phyloP scores from a whole-genome alignment of 2,888 invertebrate species.

The Anthophora plumipes region DNA sequence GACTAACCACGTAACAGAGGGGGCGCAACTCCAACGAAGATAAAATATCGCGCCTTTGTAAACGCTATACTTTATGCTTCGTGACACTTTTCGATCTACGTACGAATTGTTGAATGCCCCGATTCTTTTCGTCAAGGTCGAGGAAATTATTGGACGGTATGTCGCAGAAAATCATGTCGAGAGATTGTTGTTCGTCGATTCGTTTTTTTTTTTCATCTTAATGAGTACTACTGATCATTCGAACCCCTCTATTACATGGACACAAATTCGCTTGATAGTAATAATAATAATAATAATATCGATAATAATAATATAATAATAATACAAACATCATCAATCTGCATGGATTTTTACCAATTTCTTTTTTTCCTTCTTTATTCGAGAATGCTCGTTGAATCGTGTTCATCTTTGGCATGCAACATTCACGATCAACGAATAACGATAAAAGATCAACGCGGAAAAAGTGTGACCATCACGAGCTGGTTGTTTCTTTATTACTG shows the following conservation, averaged over 20 bases:
- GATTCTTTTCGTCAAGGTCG: conserved; percentile 27
- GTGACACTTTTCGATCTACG: conserved; percentile 20
- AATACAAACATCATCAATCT: background rate
- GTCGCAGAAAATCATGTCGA: conserved; percentile 47
- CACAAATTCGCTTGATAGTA: conserved; percentile 29
- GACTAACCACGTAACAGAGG: conserved; percentile 1
- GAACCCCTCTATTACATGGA: background rate
- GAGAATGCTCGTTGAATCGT: conserved; percentile 22
- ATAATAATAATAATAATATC: background rate
- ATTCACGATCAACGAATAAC: conserved; percentile 38
- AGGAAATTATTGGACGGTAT: conserved; percentile 56
- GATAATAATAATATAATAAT: conserved; percentile 6
- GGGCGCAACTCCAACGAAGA: background rate
- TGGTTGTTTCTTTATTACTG: background rate
- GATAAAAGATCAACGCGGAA: conserved; percentile 29
- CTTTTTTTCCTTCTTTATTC: background rate
- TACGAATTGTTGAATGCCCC: conserved; percentile 46
- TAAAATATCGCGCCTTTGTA: background rate
- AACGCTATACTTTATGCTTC: conserved; percentile 21
- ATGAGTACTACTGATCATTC: background rate
- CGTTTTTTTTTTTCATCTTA: conserved; percentile 9
- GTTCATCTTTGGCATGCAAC: conserved; percentile 45
- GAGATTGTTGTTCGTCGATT: conserved; percentile 12
- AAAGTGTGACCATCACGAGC: conserved; percentile 22
- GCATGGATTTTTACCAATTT: conserved; percentile 6